Base-by-base conservation (phyloP, 2,113 vertebrate species). In the Odontophorus gujanensis region DNA sequence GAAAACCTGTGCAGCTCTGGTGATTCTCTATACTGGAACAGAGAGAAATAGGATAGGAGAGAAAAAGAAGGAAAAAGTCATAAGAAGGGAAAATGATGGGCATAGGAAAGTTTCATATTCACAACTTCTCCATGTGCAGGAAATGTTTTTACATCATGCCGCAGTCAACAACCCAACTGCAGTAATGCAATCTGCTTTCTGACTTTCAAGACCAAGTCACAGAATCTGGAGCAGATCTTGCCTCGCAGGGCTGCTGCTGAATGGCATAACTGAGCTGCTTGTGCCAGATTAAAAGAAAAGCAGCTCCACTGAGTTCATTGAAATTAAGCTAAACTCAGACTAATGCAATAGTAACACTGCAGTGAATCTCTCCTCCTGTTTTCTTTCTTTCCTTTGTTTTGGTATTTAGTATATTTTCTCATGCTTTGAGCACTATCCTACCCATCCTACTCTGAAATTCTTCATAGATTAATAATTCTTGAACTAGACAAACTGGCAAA, bases 401-500 rank as follows among this genome's bases (percentile, higher is more conserved):
- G 59, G 12, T 83, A 69, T 58, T 55, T 51, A 36, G 87, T 76
- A 40, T 55, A n/a, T 67, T 78, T 89, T 72, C 26, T 48, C 25
- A n/a, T 28, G 82, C 34, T 85, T 65, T 32, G 42, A 45, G 51
- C 58, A 43, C 19, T 50, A 34, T 65, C 38, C 38, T 38, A 38
- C 38, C 9, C 77, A 40, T 40, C 40, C 55, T 81, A 63, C 40
- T 92, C 90, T 62, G 43, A 87, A 92, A 65, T 53, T 92, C 58
- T 72, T 84, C 22, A 22, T 82, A 71, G 63, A 47, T 83, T 79
- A 93, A 65, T 80, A 73, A 73, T 11, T 61, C 11, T 30, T 67
- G 74, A 86, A 80, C 10, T 61, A 91, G 77, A 81, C 15, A 81
- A 91, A 79, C 40, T 78, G 86, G 63, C 81, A 75, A 91, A 81